Percentiles rank a stretch among this genome's conserved stretches.
phyloP scores from a whole-genome alignment of 2,888 invertebrate species.

The Dichetophora obliterata region DNA sequence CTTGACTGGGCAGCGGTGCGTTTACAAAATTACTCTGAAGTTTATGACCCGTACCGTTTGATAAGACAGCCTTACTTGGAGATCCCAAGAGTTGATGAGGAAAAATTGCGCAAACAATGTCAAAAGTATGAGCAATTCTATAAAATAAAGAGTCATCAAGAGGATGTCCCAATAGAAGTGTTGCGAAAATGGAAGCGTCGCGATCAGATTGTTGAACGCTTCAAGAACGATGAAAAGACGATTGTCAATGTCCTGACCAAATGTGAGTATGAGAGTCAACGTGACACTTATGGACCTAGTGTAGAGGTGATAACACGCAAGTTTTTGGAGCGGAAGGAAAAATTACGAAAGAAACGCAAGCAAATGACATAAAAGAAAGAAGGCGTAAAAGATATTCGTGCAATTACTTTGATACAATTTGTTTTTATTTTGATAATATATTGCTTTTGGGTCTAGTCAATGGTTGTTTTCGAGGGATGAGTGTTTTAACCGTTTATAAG shows the following conservation, averaged over 20 bases:
- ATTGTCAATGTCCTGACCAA: constrained; percentile 52
- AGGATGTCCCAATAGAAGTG: constrained; percentile 46
- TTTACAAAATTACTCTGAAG: constrained; percentile 53
- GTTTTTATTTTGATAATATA: no score
- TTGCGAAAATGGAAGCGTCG: constrained; percentile 58
- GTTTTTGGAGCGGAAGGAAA: constrained; percentile 47
- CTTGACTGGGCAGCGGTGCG: constrained; percentile 62
- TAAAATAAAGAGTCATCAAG: constrained; percentile 53
- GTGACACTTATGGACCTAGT: constrained; percentile 43
- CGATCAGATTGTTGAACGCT: constrained; percentile 54
- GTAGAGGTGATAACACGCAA: constrained; percentile 48
- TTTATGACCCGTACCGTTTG: constrained; percentile 65
- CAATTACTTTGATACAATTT: no score
- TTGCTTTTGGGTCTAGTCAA: no score
- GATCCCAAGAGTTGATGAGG: constrained; percentile 55
- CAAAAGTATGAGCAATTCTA: constrained; percentile 58
- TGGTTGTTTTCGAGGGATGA: no score
- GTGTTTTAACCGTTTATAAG: no score
- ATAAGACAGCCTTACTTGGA: constrained; percentile 58
- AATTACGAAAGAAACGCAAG: constrained; percentile 45
- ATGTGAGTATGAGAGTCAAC: constrained; percentile 48
- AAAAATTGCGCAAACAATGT: constrained; percentile 49
- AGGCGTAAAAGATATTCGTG: no score
- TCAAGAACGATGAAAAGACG: constrained; percentile 52
- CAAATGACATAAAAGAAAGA: no score